Evolutionary conservation across 2,888 invertebrate species (phyloP), one percentile per base, ranked within the genome.

Genomic region (Drosophila birchii): DNA sequence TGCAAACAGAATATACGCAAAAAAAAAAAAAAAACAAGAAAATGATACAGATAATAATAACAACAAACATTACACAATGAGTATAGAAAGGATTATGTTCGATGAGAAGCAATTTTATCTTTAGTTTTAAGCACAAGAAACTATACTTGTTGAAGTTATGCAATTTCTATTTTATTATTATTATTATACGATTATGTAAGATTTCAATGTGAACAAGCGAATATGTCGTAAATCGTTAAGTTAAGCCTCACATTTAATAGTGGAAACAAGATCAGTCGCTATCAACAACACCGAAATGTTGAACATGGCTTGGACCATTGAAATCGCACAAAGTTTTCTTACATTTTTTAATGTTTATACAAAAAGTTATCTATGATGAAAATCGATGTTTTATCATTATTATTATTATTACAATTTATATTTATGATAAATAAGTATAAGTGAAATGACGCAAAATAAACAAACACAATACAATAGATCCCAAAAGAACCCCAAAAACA

Each of bases 391-490:
- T 81, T 82, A 76, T 77, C 71, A 86, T 88, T 74, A 79, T 81
- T 70, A 78, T 83, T 86, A 84, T 80, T 79, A 84, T 84, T 88
- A 84, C 80, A 82, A 71, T 83, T 84, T 84, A 84, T 88, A 84
- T 88, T 88, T 88, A 84, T 76, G 72, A 85, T 85, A 78, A 63
- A 81, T 73, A 73, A 74, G 73, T 85, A 86, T 86, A 85, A 85
- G 87, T 87, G 75, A 81, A 61, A 86, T 78, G 81, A 86, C 79
- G 80, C 82, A 88, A 88, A 86, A 86, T 81, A 86, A 86, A 87
- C 87, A 81, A 81, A 87, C 87, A 64, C 85, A 64, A 64, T 77
- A 61, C 61, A 64, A 56, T 44, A 76, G 60, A 51, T 32, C 44
- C 44, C 34, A 26, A 70, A 67, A 61, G 32, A 73, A 23, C 60